Percentiles rank a stretch among this genome's conserved stretches.
Evolutionary conservation across 2,113 vertebrate genomes (phyloP).

Genomic region (Caretta caretta): DNA sequence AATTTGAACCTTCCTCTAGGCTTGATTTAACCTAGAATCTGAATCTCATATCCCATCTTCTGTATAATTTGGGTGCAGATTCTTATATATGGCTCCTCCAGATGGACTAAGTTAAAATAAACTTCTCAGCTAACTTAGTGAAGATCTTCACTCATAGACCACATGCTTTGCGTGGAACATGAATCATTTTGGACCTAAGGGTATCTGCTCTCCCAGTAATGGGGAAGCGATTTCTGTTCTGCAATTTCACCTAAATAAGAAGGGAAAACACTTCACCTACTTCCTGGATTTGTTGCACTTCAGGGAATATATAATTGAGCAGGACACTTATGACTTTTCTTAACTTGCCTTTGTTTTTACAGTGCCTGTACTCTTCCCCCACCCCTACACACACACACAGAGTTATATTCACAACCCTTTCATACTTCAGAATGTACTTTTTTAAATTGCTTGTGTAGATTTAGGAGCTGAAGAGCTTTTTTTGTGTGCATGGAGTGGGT

Average conservation of each 20-base stretch:
- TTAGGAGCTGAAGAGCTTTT: not conserved
- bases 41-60: not conserved
- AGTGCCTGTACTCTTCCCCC: not conserved
- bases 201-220: not conserved
- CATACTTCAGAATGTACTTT: not conserved
- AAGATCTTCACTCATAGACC: not conserved
- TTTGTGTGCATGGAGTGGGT: not conserved
- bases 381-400: not conserved
- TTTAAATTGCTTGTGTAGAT: not conserved
- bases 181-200: not conserved
- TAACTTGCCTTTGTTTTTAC: not conserved
- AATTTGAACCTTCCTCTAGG: not conserved
- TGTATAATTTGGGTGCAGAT: fast-evolving
- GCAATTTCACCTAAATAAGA: not conserved
- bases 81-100: not conserved
- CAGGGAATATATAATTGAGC: not conserved
- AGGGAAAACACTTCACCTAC: not conserved
- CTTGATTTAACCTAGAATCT: not conserved
- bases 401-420: not conserved
- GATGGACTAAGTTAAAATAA: not conserved
- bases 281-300: not conserved
- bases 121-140: not conserved
- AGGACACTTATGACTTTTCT: not conserved
- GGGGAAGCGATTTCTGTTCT: not conserved
- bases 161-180: not conserved